These are phyloP conservation scores for Zophobas morio DNA, from an alignment of 1,140 invertebrate genomes.

Conservation along the genomic window DNA sequence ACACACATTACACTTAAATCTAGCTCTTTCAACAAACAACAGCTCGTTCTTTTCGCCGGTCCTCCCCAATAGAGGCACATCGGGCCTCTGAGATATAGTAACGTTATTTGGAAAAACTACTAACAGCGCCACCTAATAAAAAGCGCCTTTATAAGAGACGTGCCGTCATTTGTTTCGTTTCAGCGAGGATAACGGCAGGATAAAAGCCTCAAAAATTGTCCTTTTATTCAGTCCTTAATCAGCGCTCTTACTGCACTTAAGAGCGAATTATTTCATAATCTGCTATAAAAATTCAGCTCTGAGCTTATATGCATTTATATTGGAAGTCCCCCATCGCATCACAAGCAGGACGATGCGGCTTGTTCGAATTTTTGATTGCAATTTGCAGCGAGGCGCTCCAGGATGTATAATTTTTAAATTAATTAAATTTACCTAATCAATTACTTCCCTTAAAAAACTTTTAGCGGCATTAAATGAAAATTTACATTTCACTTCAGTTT, in stretches of 20 bases:
- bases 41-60: conserved; percentile 16
- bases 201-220: conserved; percentile 19
- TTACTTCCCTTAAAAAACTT: conserved; percentile 23
- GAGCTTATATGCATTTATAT: conserved; percentile 16
- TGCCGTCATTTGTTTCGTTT: conserved; percentile 46
- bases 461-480: conserved; percentile 10
- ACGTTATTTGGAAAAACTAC: conserved; percentile 47
- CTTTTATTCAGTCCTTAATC: conserved; percentile 22
- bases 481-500: conserved; percentile 36
- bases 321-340: neutral
- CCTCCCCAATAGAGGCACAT: conserved; percentile 17
- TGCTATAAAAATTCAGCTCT: conserved; percentile 16
- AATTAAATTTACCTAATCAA: conserved; percentile 28
- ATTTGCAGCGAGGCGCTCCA: neutral
- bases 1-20: conserved; percentile 44
- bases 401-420: conserved; percentile 23
- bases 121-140: conserved; percentile 46
- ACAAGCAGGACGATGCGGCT: neutral
- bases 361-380: conserved; percentile 13
- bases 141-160: conserved; percentile 38
- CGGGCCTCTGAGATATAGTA: conserved; percentile 25
- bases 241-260: conserved; percentile 1
- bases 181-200: conserved; percentile 10
- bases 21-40: conserved; percentile 42
- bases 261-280: conserved; percentile 7